Percentiles rank a stretch among this genome's conserved stretches.
Conservation (phyloP, 2,888 invertebrate species). For the Empis stercorea region DNA sequence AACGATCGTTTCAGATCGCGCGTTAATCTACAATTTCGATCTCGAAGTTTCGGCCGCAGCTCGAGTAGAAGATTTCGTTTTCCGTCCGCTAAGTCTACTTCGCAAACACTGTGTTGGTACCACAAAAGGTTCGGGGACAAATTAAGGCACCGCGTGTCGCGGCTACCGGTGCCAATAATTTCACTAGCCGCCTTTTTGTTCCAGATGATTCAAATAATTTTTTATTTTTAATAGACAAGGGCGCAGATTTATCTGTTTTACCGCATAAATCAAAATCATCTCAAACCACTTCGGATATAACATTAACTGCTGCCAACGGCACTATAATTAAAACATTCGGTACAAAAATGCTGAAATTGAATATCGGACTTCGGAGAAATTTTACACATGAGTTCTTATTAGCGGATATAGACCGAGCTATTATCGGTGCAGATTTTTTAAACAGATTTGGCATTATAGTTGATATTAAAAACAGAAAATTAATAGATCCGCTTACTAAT, state of each 20-base stretch:
- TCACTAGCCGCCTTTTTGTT: not conserved
- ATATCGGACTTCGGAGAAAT: conserved; percentile 3
- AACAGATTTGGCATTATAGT: conserved; percentile 5
- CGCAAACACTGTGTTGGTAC: not conserved
- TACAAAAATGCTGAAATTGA: conserved; percentile 3
- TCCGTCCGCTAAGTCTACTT: not conserved
- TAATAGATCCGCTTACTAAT: not conserved
- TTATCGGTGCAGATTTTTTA: conserved; percentile 8
- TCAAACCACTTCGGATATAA: not conserved
- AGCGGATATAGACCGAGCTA: conserved; percentile 1
- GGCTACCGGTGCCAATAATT: not conserved
- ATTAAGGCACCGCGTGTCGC: not conserved
- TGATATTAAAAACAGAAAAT: not conserved
- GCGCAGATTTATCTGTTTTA: not conserved
- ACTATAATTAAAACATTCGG: conserved; percentile 4
- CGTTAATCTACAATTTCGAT: not conserved
- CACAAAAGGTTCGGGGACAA: not conserved
- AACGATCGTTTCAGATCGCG: not conserved
- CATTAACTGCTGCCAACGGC: not conserved
- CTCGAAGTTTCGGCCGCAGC: not conserved
- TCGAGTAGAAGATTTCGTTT: not conserved
- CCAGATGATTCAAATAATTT: not conserved
- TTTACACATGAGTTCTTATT: conserved; percentile 1
- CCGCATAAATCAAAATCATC: not conserved
- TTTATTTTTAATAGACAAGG: not conserved